Conservation (phyloP, 2,797 vertebrate species). For the Discoglossus pictus region DNA sequence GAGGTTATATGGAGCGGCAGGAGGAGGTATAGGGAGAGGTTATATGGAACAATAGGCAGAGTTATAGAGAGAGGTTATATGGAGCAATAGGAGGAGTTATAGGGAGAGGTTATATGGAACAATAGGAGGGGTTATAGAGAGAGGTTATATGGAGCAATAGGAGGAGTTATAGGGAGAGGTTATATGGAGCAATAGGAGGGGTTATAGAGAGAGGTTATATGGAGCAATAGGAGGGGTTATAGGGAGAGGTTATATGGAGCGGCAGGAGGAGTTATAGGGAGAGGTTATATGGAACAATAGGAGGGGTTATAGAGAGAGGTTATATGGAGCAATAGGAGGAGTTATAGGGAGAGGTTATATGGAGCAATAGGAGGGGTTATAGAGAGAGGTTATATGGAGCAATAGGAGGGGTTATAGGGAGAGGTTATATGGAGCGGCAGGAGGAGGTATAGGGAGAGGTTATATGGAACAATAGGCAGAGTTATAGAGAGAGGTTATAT, state of each 20-base stretch:
- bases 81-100: constrained; percentile 14
- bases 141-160: constrained; percentile 18
- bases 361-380: constrained; percentile 16
- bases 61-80: constrained; percentile 27
- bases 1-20: constrained; percentile 26
- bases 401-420: constrained; percentile 21
- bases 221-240: no score
- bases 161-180: constrained; percentile 6
- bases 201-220: neutral
- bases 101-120: constrained; percentile 18
- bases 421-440: constrained; percentile 23
- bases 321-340: constrained; percentile 13
- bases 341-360: constrained; percentile 22
- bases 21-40: constrained; percentile 11
- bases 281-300: neutral
- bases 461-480: constrained; percentile 15
- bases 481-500: constrained; percentile 24
- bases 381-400: constrained; percentile 18
- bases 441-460: constrained; percentile 23
- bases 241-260: no score
- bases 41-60: constrained; percentile 27
- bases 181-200: neutral
- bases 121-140: constrained; percentile 25
- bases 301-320: neutral
- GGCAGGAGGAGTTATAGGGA: no score